A percentile compares a stretch with the other conserved stretches of the same genome.
phyloP scores from a whole-genome alignment of 2,797 vertebrate species.

The Myotis findleyi region DNA sequence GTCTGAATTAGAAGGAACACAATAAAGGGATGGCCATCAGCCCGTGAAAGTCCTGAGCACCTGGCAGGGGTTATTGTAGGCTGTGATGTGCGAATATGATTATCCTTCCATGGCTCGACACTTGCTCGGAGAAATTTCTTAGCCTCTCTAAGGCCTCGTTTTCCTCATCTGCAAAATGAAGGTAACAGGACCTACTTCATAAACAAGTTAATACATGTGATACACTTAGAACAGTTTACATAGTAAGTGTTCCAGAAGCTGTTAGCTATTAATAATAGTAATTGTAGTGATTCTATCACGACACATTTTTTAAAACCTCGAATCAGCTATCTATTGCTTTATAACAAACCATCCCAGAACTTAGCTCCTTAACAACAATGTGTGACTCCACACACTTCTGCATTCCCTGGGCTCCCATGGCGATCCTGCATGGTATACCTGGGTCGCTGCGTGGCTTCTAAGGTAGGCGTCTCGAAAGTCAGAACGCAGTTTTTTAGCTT shows the following conservation, averaged over 20 bases:
- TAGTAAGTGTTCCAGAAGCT: not conserved
- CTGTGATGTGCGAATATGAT: not conserved
- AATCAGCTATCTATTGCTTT: not conserved
- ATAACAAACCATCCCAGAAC: not conserved
- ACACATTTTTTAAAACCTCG: not conserved
- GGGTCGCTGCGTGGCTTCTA: not conserved
- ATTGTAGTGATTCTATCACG: not conserved
- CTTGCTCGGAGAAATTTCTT: not conserved
- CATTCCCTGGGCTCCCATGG: not conserved
- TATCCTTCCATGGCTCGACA: not conserved
- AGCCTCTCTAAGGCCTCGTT: not conserved
- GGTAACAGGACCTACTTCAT: not conserved
- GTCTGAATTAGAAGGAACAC: constrained; percentile 72
- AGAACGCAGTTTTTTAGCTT: not conserved
- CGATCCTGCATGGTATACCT: not conserved
- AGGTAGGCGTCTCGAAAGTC: not conserved
- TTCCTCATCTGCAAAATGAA: not conserved
- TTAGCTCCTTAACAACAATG: not conserved
- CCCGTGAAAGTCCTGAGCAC: constrained; percentile 22
- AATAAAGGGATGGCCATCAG: constrained; percentile 67
- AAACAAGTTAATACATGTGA: not conserved
- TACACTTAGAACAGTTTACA: not conserved
- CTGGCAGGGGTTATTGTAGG: not conserved
- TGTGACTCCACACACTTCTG: not conserved
- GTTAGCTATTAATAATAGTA: not conserved